A percentile compares a stretch with the other conserved stretches of the same genome.
phyloP scores from a whole-genome alignment of 2,113 vertebrate genomes.

The Copsychus sechellarum region DNA sequence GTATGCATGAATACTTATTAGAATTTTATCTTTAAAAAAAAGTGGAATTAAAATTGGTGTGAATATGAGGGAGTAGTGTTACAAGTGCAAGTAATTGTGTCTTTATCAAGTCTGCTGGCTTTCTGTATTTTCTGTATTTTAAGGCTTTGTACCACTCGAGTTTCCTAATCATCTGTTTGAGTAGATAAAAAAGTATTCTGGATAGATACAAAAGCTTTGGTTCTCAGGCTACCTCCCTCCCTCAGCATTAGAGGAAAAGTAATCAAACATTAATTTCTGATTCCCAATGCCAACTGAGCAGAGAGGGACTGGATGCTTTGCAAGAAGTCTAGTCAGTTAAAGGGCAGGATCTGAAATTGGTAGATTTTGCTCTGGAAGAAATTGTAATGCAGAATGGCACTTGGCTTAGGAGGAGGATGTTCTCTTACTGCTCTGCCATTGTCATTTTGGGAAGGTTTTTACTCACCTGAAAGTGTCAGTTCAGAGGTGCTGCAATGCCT shows the following conservation, averaged over 20 bases:
- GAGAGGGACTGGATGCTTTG: not conserved
- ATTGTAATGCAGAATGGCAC: not conserved
- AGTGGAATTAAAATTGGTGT: conserved; percentile 23
- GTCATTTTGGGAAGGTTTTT: not conserved
- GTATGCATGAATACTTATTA: conserved; percentile 38
- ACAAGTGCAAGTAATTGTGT: conserved; percentile 42
- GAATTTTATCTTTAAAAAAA: conserved; percentile 57
- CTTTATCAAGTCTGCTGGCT: conserved; percentile 33
- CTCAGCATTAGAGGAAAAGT: not conserved
- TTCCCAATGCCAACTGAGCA: not conserved
- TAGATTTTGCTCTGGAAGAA: not conserved
- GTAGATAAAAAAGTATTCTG: conserved; percentile 24
- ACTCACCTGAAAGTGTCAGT: not conserved
- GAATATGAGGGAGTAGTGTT: not conserved
- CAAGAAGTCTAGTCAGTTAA: not conserved
- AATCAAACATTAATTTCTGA: not conserved
- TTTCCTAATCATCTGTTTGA: conserved; percentile 36
- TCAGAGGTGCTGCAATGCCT: not conserved
- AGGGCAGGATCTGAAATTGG: not conserved
- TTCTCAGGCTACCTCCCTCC: not conserved
- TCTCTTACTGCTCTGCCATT: not conserved
- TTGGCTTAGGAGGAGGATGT: not conserved
- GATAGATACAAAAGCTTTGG: not conserved
- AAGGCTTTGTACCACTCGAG: conserved; percentile 39
- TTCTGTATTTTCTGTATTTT: conserved; percentile 30